Percentiles rank a stretch among this genome's conserved stretches.
Conservation (phyloP, 2,797 vertebrate species). For the Danio choprae region DNA sequence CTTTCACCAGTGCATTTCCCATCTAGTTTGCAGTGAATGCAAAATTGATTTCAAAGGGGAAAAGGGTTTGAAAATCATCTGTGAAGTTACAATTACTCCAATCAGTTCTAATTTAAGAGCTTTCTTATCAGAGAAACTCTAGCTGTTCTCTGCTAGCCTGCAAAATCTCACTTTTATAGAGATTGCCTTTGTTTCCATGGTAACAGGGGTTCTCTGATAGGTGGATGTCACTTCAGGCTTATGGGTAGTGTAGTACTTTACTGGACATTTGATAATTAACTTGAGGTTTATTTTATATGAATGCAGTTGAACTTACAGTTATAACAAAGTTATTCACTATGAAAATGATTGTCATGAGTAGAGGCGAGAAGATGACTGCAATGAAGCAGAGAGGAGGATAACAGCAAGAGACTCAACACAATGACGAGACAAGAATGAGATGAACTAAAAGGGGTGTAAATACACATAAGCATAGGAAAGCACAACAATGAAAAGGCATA, state of each 20-base stretch:
- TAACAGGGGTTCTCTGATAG: background rate
- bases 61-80: background rate
- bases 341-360: too few species aligned
- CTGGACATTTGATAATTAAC: background rate
- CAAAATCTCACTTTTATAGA: background rate
- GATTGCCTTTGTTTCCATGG: constrained; percentile 22
- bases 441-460: too few species aligned
- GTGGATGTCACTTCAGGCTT: background rate
- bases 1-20: background rate
- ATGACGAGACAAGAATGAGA: too few species aligned
- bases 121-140: background rate
- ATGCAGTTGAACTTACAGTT: background rate
- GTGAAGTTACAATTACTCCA: background rate
- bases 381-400: too few species aligned
- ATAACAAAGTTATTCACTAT: too few species aligned
- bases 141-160: background rate
- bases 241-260: constrained; percentile 27
- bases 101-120: background rate
- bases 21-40: background rate
- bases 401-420: too few species aligned
- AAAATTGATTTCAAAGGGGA: background rate
- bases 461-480: too few species aligned
- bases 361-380: too few species aligned
- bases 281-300: too few species aligned
- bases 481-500: too few species aligned